Evolutionary conservation across 2,888 invertebrate species (phyloP).

Genomic region (Sphaeridia pumilis): DNA sequence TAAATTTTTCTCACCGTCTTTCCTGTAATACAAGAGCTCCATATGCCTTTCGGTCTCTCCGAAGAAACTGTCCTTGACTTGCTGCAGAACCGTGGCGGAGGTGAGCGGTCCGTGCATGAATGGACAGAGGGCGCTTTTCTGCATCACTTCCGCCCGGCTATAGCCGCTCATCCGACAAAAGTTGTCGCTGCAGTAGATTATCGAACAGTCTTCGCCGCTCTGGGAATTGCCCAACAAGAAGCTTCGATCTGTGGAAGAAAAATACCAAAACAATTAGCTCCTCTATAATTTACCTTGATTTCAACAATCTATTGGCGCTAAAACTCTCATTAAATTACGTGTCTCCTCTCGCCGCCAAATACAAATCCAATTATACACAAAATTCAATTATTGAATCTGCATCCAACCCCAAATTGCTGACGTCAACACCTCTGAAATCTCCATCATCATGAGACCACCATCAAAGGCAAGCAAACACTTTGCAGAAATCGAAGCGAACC

Average conservation of each 20-base stretch:
- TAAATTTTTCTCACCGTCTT: conserved; percentile 54
- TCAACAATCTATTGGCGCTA: too few species aligned
- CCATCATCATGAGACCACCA: too few species aligned
- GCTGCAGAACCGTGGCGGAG: conserved; percentile 56
- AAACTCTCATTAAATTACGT: too few species aligned
- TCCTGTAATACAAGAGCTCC: conserved; percentile 66
- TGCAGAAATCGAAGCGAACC: too few species aligned
- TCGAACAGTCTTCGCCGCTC: conserved; percentile 51
- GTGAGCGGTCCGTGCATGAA: conserved; percentile 69
- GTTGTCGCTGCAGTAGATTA: conserved; percentile 74
- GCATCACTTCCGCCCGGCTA: conserved; percentile 69
- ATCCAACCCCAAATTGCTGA: too few species aligned
- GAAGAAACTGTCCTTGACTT: conserved; percentile 57
- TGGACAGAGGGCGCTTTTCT: conserved; percentile 61
- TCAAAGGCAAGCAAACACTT: too few species aligned
- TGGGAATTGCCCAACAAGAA: conserved; percentile 71
- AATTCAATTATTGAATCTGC: too few species aligned
- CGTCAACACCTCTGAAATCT: too few species aligned
- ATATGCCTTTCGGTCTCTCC: conserved; percentile 64
- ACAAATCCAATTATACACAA: too few species aligned
- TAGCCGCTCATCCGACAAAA: conserved; percentile 65
- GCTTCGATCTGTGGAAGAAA: conserved; percentile 56
- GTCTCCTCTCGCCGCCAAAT: too few species aligned
- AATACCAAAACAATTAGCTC: too few species aligned
- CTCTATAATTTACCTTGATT: too few species aligned